phyloP scores from a whole-genome alignment of 1,140 invertebrate species.

The Hypothenemus hampei region DNA sequence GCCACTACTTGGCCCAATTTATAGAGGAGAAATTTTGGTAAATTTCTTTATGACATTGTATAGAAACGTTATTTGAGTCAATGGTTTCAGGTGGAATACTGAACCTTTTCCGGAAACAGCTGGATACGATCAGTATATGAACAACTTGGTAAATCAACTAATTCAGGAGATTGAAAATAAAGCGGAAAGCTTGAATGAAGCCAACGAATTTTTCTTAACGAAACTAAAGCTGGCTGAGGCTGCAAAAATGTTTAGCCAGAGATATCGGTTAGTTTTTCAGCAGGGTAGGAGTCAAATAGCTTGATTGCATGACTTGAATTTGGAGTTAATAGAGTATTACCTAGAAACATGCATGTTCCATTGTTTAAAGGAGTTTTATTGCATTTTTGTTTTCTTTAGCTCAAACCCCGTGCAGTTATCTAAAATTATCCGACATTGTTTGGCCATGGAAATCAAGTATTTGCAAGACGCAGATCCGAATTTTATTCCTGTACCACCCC shows the following conservation, averaged over 20 bases:
- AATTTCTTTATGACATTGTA: conserved; percentile 42
- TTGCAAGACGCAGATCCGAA: conserved; percentile 48
- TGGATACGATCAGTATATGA: conserved; percentile 37
- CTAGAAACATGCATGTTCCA: too few relatives aligned
- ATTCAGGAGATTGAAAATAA: conserved; percentile 75
- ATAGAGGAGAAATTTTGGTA: conserved; percentile 83
- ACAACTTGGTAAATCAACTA: conserved; percentile 60
- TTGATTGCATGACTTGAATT: too few relatives aligned
- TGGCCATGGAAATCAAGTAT: conserved; percentile 67
- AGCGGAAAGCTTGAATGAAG: conserved; percentile 57
- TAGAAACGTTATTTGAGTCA: too few relatives aligned
- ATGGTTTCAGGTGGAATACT: not conserved
- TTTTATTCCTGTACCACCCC: conserved; percentile 31
- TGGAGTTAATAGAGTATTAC: too few relatives aligned
- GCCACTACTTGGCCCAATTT: conserved; percentile 80
- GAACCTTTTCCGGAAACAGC: not conserved
- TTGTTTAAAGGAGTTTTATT: too few relatives aligned
- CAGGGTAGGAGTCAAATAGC: too few relatives aligned
- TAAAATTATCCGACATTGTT: conserved; percentile 69
- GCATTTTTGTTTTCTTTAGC: too few relatives aligned
- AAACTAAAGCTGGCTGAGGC: conserved; percentile 77
- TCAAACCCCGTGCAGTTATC: conserved; percentile 63
- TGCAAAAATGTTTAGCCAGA: conserved; percentile 65
- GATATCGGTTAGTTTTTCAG: conserved; percentile 55
- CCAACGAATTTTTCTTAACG: conserved; percentile 67